Conservation (phyloP, 2,113 vertebrate species). For the Ochotona princeps region DNA sequence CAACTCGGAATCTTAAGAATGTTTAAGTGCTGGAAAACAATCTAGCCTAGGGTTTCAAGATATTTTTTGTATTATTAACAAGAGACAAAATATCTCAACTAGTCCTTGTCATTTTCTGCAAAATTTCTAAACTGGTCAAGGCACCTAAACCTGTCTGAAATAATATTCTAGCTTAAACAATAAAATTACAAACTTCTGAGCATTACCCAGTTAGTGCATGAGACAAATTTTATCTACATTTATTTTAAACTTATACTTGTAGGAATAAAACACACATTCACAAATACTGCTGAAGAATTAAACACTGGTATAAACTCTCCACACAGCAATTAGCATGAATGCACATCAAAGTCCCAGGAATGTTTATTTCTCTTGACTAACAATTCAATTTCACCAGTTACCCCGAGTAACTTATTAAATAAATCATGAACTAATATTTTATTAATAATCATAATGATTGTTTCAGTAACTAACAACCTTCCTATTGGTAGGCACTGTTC, state of each 20-base stretch:
- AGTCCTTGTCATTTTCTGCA: background rate
- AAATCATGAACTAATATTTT: background rate
- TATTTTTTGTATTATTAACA: background rate
- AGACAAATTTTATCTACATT: slow-evolving; percentile 17
- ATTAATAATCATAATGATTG: slow-evolving; percentile 15
- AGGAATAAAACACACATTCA: slow-evolving; percentile 9
- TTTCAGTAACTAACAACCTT: background rate
- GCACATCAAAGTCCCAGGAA: background rate
- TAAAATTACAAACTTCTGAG: background rate
- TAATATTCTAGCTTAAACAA: slow-evolving; percentile 14
- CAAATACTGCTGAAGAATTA: background rate
- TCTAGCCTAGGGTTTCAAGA: background rate
- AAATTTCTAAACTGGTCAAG: background rate
- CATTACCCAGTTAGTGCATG: background rate
- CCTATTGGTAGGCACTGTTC: background rate
- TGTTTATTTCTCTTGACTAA: background rate
- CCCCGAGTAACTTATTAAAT: background rate
- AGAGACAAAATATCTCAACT: background rate
- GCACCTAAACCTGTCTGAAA: slow-evolving; percentile 16
- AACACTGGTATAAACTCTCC: background rate
- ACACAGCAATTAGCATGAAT: slow-evolving; percentile 33
- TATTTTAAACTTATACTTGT: slow-evolving; percentile 54
- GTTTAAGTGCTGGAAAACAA: background rate
- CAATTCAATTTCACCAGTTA: slow-evolving; percentile 15
- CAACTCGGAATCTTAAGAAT: slow-evolving; percentile 7